phyloP scores from a whole-genome alignment of 2,888 invertebrate genomes.

The Hypomecis punctinalis region DNA sequence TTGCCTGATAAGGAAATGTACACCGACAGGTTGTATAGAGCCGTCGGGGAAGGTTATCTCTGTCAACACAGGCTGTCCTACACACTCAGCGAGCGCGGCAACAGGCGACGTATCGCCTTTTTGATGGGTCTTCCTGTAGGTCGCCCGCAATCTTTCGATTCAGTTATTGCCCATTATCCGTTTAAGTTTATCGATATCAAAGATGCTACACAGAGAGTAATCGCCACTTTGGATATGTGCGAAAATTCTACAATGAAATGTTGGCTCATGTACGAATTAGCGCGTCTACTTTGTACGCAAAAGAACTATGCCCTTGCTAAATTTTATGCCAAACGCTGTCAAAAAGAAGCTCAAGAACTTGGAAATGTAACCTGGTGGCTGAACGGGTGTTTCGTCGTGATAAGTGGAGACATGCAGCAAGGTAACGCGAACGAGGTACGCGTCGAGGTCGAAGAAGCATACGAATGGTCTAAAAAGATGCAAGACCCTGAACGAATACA shows the following conservation, averaged over 20 bases:
- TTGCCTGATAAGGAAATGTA: conserved; percentile 75
- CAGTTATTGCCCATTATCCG: conserved; percentile 79
- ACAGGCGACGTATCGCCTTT: conserved; percentile 76
- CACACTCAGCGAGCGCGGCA: conserved; percentile 75
- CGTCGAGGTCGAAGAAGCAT: conserved; percentile 75
- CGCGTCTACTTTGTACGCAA: conserved; percentile 70
- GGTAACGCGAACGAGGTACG: conserved; percentile 77
- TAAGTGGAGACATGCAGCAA: conserved; percentile 81
- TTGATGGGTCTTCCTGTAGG: conserved; percentile 76
- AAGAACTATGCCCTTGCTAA: conserved; percentile 79
- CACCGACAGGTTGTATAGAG: conserved; percentile 72
- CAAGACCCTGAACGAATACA: conserved; percentile 73
- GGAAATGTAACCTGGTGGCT: conserved; percentile 75
- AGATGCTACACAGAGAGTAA: conserved; percentile 68
- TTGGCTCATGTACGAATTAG: conserved; percentile 78
- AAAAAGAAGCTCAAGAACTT: conserved; percentile 72
- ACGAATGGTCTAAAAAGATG: conserved; percentile 72
- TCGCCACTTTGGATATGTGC: conserved; percentile 71
- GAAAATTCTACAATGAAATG: conserved; percentile 79
- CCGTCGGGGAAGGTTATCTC: conserved; percentile 76
- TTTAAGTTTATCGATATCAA: conserved; percentile 75
- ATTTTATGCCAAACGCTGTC: conserved; percentile 77
- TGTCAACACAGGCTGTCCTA: conserved; percentile 75
- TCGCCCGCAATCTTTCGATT: conserved; percentile 75
- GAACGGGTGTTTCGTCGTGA: conserved; percentile 73